phyloP scores from a whole-genome alignment of 2,113 vertebrate species.

The Falco punctatus region DNA sequence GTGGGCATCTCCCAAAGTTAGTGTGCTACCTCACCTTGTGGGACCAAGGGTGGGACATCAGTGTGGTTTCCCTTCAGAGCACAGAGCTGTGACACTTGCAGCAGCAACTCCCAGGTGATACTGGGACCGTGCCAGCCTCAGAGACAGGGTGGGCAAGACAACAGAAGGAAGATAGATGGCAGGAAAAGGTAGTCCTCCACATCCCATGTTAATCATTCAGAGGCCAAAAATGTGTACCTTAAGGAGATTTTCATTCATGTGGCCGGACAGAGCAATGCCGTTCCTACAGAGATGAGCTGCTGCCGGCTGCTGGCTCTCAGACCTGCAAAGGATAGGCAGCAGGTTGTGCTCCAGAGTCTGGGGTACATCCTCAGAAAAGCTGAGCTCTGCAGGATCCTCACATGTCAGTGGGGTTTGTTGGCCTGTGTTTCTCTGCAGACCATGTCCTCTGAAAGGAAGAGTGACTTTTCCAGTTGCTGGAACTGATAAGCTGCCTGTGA shows the following conservation, averaged over 20 bases:
- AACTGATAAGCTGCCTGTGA: neutral
- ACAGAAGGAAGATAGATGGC: neutral
- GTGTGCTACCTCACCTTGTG: neutral
- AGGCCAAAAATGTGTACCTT: neutral
- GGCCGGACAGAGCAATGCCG: neutral
- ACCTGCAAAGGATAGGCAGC: neutral
- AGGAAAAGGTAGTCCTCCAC: neutral
- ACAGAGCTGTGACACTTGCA: neutral
- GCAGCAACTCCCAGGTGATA: neutral
- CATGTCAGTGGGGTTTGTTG: neutral
- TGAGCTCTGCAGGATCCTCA: neutral
- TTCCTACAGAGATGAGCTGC: neutral
- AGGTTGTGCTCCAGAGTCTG: neutral
- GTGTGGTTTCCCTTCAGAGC: neutral
- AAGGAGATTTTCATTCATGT: neutral
- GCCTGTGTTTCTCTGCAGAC: neutral
- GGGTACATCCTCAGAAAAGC: accelerated
- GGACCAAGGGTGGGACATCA: neutral
- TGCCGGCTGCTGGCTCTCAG: neutral
- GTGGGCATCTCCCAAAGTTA: neutral
- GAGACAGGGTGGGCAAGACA: neutral
- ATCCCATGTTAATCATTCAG: neutral
- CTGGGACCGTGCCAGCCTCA: neutral
- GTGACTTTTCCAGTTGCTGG: neutral
- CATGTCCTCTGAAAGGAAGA: neutral